Evolutionary conservation across 2,113 vertebrate species (phyloP).

Genomic region (Melierax canorus): DNA sequence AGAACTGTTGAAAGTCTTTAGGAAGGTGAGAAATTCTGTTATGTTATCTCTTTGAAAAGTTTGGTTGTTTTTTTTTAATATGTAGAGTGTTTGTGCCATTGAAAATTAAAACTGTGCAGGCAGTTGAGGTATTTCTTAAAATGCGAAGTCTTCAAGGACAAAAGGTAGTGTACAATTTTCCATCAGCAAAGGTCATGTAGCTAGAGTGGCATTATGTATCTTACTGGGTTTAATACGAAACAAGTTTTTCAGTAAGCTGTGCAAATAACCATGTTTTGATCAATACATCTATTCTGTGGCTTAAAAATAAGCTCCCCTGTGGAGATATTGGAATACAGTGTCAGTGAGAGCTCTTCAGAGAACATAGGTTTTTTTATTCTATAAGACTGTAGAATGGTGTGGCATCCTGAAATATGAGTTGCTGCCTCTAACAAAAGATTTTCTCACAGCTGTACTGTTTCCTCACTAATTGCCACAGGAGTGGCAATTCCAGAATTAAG

Average conservation of each 20-base stretch:
- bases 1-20: neutral
- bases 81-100: neutral
- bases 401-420: neutral
- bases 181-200: neutral
- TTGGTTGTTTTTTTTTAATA: neutral
- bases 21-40: neutral
- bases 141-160: neutral
- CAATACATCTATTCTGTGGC: neutral
- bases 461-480: neutral
- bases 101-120: neutral
- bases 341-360: neutral
- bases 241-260: neutral
- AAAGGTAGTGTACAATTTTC: neutral
- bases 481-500: neutral
- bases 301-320: constrained; percentile 12
- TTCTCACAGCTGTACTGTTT: neutral
- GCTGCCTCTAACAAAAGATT: neutral
- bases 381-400: neutral
- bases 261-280: neutral
- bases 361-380: fast-evolving
- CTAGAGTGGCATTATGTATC: neutral
- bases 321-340: neutral
- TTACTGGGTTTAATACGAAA: neutral
- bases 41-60: neutral
- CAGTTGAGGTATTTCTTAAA: neutral